Evolutionary conservation across 2,888 invertebrate genomes (phyloP).

Genomic region (Hypomecis atomaria): DNA sequence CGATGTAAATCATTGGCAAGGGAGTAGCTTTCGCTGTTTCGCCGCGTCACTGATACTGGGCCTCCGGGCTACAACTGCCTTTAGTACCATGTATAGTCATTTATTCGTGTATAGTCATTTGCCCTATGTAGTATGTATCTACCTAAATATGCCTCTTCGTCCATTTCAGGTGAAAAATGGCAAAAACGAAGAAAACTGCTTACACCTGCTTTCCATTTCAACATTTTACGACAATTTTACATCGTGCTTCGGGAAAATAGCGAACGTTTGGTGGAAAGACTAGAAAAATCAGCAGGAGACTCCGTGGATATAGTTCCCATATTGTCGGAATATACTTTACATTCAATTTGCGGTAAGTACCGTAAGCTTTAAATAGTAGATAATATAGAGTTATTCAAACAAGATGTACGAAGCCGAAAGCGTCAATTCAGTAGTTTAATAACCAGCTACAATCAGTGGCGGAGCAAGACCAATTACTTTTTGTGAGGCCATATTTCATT

Average conservation of each 20-base stretch:
- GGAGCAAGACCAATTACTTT: too few species aligned
- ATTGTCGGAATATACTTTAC: conserved; percentile 83
- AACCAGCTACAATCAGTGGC: too few species aligned
- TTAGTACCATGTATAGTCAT: neutral
- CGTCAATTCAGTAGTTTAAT: too few species aligned
- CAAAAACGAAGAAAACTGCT: conserved; percentile 85
- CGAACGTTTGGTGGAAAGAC: conserved; percentile 60
- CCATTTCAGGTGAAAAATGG: conserved; percentile 83
- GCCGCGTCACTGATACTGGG: too few species aligned
- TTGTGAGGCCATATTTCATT: too few species aligned
- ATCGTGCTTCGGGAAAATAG: conserved; percentile 75
- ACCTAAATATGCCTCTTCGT: neutral
- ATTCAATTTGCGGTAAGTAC: conserved; percentile 87
- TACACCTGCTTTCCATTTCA: conserved; percentile 87
- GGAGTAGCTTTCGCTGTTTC: too few species aligned
- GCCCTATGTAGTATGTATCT: too few species aligned
- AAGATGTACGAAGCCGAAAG: too few species aligned
- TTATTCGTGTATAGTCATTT: neutral
- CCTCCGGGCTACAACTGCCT: too few species aligned
- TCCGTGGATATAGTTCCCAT: conserved; percentile 80
- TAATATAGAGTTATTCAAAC: too few species aligned
- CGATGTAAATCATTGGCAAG: too few species aligned
- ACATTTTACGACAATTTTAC: conserved; percentile 78
- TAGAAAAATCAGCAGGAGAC: conserved; percentile 56
- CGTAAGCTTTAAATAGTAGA: neutral